phyloP scores from a whole-genome alignment of 2,888 invertebrate genomes.

The Parnassius orleans region DNA sequence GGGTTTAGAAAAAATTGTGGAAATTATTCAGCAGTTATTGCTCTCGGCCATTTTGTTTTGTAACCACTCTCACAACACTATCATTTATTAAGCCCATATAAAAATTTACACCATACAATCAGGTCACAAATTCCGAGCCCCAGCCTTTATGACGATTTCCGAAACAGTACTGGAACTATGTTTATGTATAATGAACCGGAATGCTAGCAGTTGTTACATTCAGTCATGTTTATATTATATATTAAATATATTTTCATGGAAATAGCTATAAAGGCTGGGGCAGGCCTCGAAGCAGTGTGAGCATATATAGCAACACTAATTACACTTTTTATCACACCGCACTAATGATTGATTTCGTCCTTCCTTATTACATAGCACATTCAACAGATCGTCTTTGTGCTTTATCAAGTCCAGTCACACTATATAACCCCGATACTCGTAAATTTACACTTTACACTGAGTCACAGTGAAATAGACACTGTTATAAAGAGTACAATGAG shows the following conservation, averaged over 20 bases:
- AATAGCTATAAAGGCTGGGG: constrained; percentile 63
- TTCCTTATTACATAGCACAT: constrained; percentile 66
- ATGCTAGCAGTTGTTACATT: not conserved
- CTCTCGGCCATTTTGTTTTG: constrained; percentile 41
- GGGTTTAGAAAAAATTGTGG: constrained; percentile 46
- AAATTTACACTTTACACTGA: constrained; percentile 78
- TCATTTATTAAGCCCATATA: constrained; percentile 74
- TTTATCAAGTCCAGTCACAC: constrained; percentile 50
- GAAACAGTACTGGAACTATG: constrained; percentile 12
- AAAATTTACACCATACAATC: constrained; percentile 77
- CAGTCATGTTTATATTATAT: not conserved
- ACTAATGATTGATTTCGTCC: constrained; percentile 66
- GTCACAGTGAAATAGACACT: constrained; percentile 61
- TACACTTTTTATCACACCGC: constrained; percentile 64
- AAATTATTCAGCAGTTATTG: constrained; percentile 36
- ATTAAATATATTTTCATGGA: not conserved
- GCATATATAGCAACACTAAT: constrained; percentile 59
- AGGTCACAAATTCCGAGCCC: constrained; percentile 63
- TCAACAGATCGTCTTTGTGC: constrained; percentile 59
- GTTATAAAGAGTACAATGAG: constrained; percentile 45
- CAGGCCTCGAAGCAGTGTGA: constrained; percentile 60
- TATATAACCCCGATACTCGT: constrained; percentile 65
- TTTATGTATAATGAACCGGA: not conserved
- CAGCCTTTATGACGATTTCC: constrained; percentile 55
- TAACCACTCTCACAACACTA: constrained; percentile 51